Percentiles rank a stretch among this genome's conserved stretches.
phyloP scores from a whole-genome alignment of 2,113 vertebrate genomes.

The Diphyllodes magnificus region DNA sequence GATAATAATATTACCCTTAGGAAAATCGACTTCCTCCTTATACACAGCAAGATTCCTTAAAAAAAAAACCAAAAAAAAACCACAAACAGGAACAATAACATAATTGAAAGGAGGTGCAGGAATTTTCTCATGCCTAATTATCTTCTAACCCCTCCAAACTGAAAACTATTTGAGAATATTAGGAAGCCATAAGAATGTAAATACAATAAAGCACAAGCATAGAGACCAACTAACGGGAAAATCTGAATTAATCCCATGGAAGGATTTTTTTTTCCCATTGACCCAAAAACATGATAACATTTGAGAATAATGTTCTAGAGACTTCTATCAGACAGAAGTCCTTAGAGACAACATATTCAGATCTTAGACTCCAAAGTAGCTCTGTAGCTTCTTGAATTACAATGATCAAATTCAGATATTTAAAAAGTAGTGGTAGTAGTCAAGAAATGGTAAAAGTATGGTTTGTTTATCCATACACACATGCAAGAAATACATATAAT shows the following conservation, averaged over 20 bases:
- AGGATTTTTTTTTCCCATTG: background rate
- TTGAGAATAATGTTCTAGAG: background rate
- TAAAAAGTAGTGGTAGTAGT: background rate
- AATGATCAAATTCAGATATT: background rate
- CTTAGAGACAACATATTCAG: background rate
- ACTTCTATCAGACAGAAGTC: background rate
- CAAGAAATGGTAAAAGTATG: background rate
- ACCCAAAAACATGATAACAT: background rate
- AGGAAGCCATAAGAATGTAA: background rate
- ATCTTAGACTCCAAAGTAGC: background rate
- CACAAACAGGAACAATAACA: background rate
- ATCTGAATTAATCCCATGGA: background rate
- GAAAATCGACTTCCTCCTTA: background rate
- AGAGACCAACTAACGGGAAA: background rate
- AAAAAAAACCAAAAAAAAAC: background rate
- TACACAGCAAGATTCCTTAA: background rate
- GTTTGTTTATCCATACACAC: background rate
- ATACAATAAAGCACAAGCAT: background rate
- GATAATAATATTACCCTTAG: background rate
- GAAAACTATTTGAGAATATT: background rate
- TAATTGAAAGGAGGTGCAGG: background rate
- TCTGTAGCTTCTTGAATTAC: background rate
- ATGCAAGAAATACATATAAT: background rate
- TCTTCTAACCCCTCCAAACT: background rate
- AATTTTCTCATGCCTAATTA: background rate